Base-by-base conservation (phyloP, 2,797 vertebrate species). In the Cyprinodon diabolis region DNA sequence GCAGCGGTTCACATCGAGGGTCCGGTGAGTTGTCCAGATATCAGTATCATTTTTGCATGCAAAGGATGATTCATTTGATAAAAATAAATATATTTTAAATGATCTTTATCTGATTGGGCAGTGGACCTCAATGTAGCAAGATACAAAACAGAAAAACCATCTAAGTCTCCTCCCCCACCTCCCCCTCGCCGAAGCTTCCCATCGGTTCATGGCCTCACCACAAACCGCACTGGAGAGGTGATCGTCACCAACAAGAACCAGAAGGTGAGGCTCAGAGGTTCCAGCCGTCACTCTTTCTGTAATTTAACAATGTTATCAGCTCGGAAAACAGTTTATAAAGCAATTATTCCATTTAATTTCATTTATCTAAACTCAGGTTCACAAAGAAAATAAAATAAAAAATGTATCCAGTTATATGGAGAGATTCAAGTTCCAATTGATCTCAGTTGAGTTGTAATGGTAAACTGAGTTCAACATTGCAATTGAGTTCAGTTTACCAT, bases 111-210 rank as follows among this genome's bases (percentile, higher is more conserved):
- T 55, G 7, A 0, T 78, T 77, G 0, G 19, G 0, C 93, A 97
- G 97, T 96, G 68, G 98, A 99, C 77, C 90, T 98, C 84, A 97
- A 93, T 0, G 96, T 98, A 78, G 93, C 96, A 0, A 91, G 96
- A 35, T 98, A 97, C 84, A 95, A 97, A 0, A 97, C 97, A 0
- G 98, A 99, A 89, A 99, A 99, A 81, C 96, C 96, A 2, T 98
- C 97, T 66, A 99, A 99, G 82, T 98, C 97, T 0, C 97, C 97
- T 0, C 98, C 98, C 0, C 97, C 97, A 0, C 98, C 98, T 0
- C 98, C 98, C 0, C 98, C 97, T 0, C 96, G 97, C 21, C 94
- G 97, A 1, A 98, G 97, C 90, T 99, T 98, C 93, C 97, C 97
- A 6, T 98, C 97, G 0, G 96, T 95, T 12, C 97, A 97, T 0